Base-by-base conservation (phyloP, 2,113 vertebrate species). In the Galbula dea region DNA sequence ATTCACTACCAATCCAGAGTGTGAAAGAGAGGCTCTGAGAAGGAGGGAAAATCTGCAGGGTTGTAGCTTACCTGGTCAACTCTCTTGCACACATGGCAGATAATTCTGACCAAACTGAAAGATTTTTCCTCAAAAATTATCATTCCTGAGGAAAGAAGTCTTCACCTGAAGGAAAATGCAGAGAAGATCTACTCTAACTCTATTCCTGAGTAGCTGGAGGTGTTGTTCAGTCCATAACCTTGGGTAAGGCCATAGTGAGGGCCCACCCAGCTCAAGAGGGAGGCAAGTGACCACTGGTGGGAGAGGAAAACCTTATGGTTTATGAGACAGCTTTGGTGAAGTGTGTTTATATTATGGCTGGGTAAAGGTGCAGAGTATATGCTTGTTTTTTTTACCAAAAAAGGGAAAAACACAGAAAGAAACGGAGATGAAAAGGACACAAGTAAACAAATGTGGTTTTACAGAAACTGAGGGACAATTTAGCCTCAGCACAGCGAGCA, bases 401-500 rank as follows among this genome's bases (percentile, higher is more conserved):
- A 80, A 73, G 45, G 79, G 65, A 88, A 95, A 92, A 94, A 57
- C 67, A 68, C 15, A 46, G 68, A 88, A 92, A 95, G 90, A 81
- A 83, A 88, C 0, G 1, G 48, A 86, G 54, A 92, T 4, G 32
- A 83, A 87, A 95, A 84, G 24, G 86, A 95, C 86, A 88, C 36
- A 94, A 84, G 68, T 93, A 95, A 96, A 95, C 83, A 97, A 95
- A 95, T 66, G 95, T 51, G 75, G 76, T 96, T 96, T 96, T 88
- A 62, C 80, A 96, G 71, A 95, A 95, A 82, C 89, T 48, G 78
- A 88, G 83, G 95, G 94, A 94, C 79, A 95, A 74, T 93, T 96
- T 91, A 95, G 88, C 93, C 80, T 94, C 86, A 83, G 79, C 73
- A 65, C 65, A 81, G 84, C 71, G 86, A 92, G 86, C 22, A 76